Percentiles rank a stretch among this genome's conserved stretches.
Conservation (phyloP, 2,888 invertebrate species). For the Ctena decussata region DNA sequence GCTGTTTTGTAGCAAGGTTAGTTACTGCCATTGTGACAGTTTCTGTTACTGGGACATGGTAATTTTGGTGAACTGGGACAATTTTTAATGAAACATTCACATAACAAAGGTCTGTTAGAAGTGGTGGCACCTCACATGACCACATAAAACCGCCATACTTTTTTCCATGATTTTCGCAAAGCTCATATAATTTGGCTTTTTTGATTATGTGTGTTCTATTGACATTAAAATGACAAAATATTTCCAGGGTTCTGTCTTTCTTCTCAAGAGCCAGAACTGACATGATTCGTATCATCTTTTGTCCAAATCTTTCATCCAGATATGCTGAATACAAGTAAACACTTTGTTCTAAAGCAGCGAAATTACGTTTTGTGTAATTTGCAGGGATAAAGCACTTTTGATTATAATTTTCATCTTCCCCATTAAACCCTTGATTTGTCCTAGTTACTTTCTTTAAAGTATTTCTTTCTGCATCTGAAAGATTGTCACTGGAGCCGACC, state of each 20-base stretch:
- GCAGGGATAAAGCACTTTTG: conserved; percentile 57
- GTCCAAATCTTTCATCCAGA: conserved; percentile 76
- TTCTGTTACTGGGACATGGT: conserved; percentile 5
- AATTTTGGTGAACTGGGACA: conserved; percentile 9
- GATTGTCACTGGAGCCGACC: background rate
- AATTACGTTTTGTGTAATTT: conserved; percentile 55
- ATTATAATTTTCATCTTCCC: background rate
- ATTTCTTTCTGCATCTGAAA: background rate
- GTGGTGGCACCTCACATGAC: conserved; percentile 74
- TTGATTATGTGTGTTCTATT: background rate
- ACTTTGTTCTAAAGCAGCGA: conserved; percentile 58
- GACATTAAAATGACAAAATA: conserved; percentile 70
- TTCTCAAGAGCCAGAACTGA: conserved; percentile 64
- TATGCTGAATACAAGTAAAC: conserved; percentile 81
- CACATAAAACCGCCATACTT: conserved; percentile 80
- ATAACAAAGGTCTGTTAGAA: conserved; percentile 49
- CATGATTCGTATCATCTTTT: conserved; percentile 70
- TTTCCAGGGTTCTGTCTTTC: conserved; percentile 42
- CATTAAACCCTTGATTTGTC: background rate
- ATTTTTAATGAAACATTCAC: conserved; percentile 56
- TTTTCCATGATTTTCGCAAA: conserved; percentile 83
- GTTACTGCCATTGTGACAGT: conserved; percentile 53
- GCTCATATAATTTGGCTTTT: conserved; percentile 73
- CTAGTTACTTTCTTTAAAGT: background rate
- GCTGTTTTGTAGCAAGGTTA: conserved; percentile 15